These are phyloP conservation scores for Selenia dentaria DNA, from an alignment of 2,888 invertebrate species.

Conservation along the genomic window DNA sequence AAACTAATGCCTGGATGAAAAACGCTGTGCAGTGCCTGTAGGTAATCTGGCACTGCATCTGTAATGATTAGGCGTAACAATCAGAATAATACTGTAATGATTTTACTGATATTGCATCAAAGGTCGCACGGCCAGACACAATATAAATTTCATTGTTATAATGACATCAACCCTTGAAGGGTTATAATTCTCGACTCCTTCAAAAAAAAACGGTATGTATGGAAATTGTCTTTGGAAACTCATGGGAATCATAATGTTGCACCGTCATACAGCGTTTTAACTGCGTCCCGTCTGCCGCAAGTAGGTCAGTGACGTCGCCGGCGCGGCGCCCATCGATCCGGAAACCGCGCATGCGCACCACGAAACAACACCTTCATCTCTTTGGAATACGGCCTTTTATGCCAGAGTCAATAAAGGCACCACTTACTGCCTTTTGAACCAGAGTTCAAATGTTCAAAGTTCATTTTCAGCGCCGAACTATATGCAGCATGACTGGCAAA, in stretches of 20 bases:
- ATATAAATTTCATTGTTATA: too few species aligned
- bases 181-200: too few species aligned
- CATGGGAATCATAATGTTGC: neutral
- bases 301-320: slow-evolving; percentile 72
- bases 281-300: slow-evolving; percentile 43
- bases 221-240: too few species aligned
- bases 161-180: too few species aligned
- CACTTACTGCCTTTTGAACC: slow-evolving; percentile 10
- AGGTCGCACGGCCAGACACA: too few species aligned
- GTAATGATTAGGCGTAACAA: too few species aligned
- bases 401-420: slow-evolving; percentile 18
- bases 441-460: neutral
- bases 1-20: too few species aligned
- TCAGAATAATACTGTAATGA: too few species aligned
- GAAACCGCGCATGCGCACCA: slow-evolving; percentile 61
- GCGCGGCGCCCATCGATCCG: slow-evolving; percentile 73
- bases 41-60: too few species aligned
- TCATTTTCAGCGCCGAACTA: neutral
- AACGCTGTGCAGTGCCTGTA: too few species aligned
- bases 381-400: slow-evolving; percentile 31
- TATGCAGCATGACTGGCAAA: neutral
- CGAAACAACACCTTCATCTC: slow-evolving; percentile 32
- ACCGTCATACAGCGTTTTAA: slow-evolving; percentile 13
- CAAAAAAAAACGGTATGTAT: too few species aligned
- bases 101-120: too few species aligned